Evolutionary conservation across 2,113 vertebrate species (phyloP), one percentile per base, ranked within the genome.

Genomic region (Dendrocopos noguchii): DNA sequence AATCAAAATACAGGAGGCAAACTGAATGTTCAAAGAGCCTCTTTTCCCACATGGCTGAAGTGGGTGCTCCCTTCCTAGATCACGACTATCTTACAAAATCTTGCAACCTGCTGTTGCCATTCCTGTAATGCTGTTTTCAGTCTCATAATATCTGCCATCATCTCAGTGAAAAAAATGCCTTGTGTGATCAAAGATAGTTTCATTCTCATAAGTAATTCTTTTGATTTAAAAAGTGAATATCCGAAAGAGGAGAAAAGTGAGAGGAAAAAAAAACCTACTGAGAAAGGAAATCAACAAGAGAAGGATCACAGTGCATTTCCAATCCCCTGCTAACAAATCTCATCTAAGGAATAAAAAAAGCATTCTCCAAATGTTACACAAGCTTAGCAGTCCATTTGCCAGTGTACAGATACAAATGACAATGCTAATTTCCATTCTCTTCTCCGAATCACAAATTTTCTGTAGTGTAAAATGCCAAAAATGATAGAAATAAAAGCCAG

Each of bases 181-280:
- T 21, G 8, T 78, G 21, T 19, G 53, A 75, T 93, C 59, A 90
- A 73, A 95, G 90, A 63, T 46, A 65, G 57, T 61, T 90, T 70
- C 9, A 24, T 85, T 71, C 68, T 95, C 34, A 3, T 82, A 91
- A 81, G 56, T 76, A 87, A 84, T 82, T 80, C 57, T 64, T 95
- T 66, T 91, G 27, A 87, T 92, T 90, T 87, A 75, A 89, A 50
- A 90, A 74, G 42, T 47, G 82, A 78, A 6, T 91, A 84, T 84
- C 34, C 0, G 0, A 84, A 46, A 73, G 61, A 44, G 22, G n/a
- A 18, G 42, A 0, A 60, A 68, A 92, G 47, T 20, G 57, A 80
- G 5, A 2, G 5, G 3, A 36, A 0, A 9, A 78, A 84, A 85
- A 91, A 78, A 2, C 6, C 47, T 31, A 29, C 64, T 6, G 70